phyloP scores from a whole-genome alignment of 30 jellyfish, hydroid and myxozoan genomes.

The Morbakka virulenta region DNA sequence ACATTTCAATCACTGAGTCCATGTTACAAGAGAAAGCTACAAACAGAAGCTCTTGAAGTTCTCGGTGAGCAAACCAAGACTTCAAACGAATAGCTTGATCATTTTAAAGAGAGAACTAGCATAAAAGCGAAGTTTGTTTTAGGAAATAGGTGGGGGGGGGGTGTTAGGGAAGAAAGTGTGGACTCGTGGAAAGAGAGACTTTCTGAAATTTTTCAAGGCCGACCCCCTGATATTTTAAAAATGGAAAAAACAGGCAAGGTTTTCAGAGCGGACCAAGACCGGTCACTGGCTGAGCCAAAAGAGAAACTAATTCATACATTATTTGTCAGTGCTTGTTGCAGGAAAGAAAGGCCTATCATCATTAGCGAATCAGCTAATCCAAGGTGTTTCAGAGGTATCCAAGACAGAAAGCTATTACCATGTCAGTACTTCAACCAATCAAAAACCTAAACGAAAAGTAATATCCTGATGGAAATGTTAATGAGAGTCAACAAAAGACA shows the following conservation, averaged over 20 bases:
- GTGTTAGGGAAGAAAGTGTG: conserved; percentile 11
- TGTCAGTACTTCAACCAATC: conserved; percentile 6
- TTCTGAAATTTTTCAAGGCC: conserved; percentile 9
- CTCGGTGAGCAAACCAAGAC: too few species aligned
- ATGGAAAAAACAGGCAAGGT: conserved; percentile 38
- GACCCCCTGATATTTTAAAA: too few species aligned
- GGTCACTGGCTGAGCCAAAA: conserved; percentile 18
- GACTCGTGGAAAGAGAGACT: conserved; percentile 35
- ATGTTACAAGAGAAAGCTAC: too few species aligned
- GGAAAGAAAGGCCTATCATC: conserved; percentile 7
- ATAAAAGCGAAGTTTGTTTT: too few species aligned
- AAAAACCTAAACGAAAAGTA: conserved; percentile 51
- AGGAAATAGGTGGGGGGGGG: conserved; percentile 24
- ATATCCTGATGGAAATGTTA: conserved; percentile 25
- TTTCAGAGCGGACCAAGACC: conserved; percentile 29
- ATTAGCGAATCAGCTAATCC: conserved; percentile 15
- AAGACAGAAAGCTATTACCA: not conserved
- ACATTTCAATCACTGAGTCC: too few species aligned
- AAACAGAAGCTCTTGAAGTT: too few species aligned
- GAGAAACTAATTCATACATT: conserved; percentile 22
- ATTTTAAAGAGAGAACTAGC: too few species aligned
- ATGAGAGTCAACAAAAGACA: conserved; percentile 7
- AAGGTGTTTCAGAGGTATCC: conserved; percentile 28
- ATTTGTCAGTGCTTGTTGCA: conserved; percentile 33
- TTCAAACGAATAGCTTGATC: too few species aligned